Base-by-base conservation (phyloP, 2,797 vertebrate genomes). In the Muraenolepis orangiensis region DNA sequence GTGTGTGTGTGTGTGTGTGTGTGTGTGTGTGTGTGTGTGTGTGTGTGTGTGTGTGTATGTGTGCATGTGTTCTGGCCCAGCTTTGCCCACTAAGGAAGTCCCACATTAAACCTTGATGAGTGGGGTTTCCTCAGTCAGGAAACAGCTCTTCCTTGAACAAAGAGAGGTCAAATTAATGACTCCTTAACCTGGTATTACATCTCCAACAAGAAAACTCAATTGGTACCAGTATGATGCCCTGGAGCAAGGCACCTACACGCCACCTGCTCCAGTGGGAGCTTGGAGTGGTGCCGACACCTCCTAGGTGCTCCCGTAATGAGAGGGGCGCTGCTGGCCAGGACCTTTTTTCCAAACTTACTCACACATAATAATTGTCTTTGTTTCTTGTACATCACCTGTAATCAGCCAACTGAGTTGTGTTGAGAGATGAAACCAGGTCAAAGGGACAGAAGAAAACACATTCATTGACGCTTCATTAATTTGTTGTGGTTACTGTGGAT, bases 51-150 rank as follows among this genome's bases (percentile, higher is more conserved):
- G 66, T 67, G 66, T 30, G 26, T 13, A 28, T 23, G 66, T 30
- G 30, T 18, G 67, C 20, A 13, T 29, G 67, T 34, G 67, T 61
- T 26, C 51, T 23, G 51, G 51, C 51, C 51, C 51, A 12, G 51
- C n/a, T 23, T 61, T 61, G 51, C 51, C 51, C 66, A 68, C n/a
- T 31, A 68, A 68, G 31, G 68, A 69, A 69, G 31, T 69, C 38
- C 66, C 73, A 69, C 66, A 67, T 67, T 67, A 46, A 74, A 26
- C 36, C 29, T 30, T 69, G 18, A 42, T 69, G 66, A 74, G 40
- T 69, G 38, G 11, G 12, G 38, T 46, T 69, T 69, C 73, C 68
- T 69, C 67, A 34, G 67, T 6, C 68, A 34, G 68, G 68, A 69
- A 69, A 31, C 66, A 67, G 28, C 29, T 69, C 18, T 34, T 18